Conservation (phyloP, 2,888 invertebrate genomes). For the Dicroscelio sp. region DNA sequence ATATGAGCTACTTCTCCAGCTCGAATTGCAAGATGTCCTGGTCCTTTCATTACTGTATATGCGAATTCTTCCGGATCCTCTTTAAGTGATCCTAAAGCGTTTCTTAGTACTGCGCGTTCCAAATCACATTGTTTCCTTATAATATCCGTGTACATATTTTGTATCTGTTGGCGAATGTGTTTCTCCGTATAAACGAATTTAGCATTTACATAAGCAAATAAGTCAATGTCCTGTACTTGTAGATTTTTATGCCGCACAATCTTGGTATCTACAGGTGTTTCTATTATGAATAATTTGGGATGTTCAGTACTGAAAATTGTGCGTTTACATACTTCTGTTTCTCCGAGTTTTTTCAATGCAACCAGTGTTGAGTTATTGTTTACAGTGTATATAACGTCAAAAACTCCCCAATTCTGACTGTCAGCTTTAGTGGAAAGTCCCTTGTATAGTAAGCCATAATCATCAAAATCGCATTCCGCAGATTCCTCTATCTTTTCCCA, state of each 20-base stretch:
- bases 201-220: constrained; percentile 83
- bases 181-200: constrained; percentile 87
- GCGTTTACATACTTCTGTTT: constrained; percentile 33
- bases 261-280: too few relatives aligned
- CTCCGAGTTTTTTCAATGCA: constrained; percentile 57
- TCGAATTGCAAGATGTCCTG: constrained; percentile 84
- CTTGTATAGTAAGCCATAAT: constrained; percentile 79
- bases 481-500: too few relatives aligned
- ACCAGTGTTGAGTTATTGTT: constrained; percentile 66
- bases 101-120: constrained; percentile 84
- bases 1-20: constrained; percentile 87
- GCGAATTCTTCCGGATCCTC: constrained; percentile 85
- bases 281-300: constrained; percentile 64
- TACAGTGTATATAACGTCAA: constrained; percentile 64
- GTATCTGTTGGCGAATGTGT: constrained; percentile 78
- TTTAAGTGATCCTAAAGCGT: constrained; percentile 82
- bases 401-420: background rate
- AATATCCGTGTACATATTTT: constrained; percentile 81
- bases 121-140: constrained; percentile 83
- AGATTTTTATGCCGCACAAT: background rate
- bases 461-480: too few relatives aligned
- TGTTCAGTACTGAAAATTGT: constrained; percentile 65
- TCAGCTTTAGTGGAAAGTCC: constrained; percentile 57
- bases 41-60: constrained; percentile 79
- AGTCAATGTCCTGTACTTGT: constrained; percentile 67